Percentiles rank a stretch among this genome's conserved stretches.
Conservation (phyloP, 2,888 invertebrate species). For the Alsophila aescularia region DNA sequence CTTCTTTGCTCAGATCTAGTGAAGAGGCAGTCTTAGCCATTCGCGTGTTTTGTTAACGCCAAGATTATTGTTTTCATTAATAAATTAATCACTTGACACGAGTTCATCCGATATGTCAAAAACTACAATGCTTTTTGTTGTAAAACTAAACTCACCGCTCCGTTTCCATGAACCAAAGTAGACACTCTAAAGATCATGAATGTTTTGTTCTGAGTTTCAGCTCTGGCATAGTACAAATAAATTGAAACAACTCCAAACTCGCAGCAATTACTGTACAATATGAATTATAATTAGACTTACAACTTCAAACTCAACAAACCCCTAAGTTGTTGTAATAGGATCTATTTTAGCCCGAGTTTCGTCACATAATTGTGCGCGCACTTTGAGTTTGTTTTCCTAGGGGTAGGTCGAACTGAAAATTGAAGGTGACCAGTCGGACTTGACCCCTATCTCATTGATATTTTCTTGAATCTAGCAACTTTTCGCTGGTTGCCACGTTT, state of each 20-base stretch:
- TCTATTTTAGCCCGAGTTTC: slow-evolving; percentile 28
- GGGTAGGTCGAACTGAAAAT: slow-evolving; percentile 14
- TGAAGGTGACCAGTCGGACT: slow-evolving; percentile 10
- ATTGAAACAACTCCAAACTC: slow-evolving; percentile 28
- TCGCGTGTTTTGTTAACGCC: too few species aligned
- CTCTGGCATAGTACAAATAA: slow-evolving; percentile 7
- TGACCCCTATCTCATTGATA: background rate
- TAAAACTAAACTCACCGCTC: too few species aligned
- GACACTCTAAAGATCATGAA: too few species aligned
- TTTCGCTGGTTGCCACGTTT: background rate
- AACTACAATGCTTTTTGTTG: too few species aligned
- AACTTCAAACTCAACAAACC: slow-evolving; percentile 23
- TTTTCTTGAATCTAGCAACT: background rate
- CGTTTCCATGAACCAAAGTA: too few species aligned
- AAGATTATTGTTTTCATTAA: too few species aligned
- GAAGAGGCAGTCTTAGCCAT: too few species aligned
- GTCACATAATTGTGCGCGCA: slow-evolving; percentile 35
- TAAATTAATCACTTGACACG: too few species aligned
- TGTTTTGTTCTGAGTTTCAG: too few species aligned
- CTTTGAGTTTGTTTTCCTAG: slow-evolving; percentile 18
- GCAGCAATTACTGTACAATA: slow-evolving; percentile 9
- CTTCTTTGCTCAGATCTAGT: too few species aligned
- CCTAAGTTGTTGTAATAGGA: slow-evolving; percentile 26
- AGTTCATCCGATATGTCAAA: too few species aligned
- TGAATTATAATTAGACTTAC: slow-evolving; percentile 45